Evolutionary conservation across 2,888 invertebrate genomes (phyloP).

Genomic region (Clostera curtula): DNA sequence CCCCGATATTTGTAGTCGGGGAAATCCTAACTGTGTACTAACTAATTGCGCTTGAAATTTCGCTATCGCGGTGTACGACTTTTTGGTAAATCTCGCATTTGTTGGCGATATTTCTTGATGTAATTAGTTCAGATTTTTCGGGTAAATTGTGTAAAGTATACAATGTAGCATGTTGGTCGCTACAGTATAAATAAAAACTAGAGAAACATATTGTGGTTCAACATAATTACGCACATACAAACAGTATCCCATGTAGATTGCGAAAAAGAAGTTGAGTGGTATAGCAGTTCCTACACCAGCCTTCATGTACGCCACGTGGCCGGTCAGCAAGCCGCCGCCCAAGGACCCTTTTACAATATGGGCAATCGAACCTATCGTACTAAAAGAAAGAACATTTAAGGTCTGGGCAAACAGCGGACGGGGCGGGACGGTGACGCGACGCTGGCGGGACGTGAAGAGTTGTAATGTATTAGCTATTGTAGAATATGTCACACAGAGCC

Average conservation of each 20-base stretch:
- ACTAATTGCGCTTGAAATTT: no score
- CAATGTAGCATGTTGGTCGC: background rate
- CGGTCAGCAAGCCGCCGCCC: conserved; percentile 58
- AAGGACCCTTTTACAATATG: conserved; percentile 62
- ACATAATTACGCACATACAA: conserved; percentile 45
- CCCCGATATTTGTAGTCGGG: no score
- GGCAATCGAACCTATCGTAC: conserved; percentile 51
- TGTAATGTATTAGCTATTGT: no score
- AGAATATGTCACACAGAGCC: background rate
- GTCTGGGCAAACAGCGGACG: background rate
- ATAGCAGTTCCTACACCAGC: conserved; percentile 56
- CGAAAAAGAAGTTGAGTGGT: conserved; percentile 46
- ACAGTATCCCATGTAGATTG: conserved; percentile 59
- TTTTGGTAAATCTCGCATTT: no score
- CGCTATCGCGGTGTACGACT: no score
- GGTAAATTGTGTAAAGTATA: no score
- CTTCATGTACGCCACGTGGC: conserved; percentile 64
- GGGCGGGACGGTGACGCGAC: no score
- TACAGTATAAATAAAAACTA: background rate
- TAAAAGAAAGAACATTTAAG: conserved; percentile 25
- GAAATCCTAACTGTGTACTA: no score
- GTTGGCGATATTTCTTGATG: background rate
- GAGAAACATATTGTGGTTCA: background rate
- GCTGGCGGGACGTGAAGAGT: no score
- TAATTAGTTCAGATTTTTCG: no score